These are phyloP conservation scores for Melanerpes formicivorus DNA, from an alignment of 2,113 vertebrate genomes.

Conservation along the genomic window DNA sequence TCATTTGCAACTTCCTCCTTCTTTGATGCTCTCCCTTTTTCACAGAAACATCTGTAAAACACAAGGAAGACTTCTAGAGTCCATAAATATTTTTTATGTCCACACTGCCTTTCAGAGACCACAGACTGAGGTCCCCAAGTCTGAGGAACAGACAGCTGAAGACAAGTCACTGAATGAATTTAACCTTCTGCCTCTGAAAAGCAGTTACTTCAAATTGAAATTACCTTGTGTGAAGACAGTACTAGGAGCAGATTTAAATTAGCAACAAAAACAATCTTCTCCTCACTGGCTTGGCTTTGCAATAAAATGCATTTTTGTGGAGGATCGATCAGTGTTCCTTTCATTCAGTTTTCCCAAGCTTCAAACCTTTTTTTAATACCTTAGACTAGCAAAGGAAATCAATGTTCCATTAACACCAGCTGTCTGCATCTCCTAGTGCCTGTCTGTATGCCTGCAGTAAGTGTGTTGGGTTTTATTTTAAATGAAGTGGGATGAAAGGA, in stretches of 20 bases:
- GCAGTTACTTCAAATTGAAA: background rate
- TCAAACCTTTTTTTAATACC: background rate
- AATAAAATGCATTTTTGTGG: background rate
- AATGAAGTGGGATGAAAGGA: background rate
- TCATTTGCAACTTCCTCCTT: background rate
- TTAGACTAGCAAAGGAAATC: background rate
- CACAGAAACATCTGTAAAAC: background rate
- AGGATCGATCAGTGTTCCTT: background rate
- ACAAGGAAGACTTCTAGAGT: background rate
- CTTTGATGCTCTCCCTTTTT: background rate
- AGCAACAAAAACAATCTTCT: background rate
- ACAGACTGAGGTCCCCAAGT: background rate
- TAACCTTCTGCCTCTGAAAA: background rate
- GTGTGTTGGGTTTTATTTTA: background rate
- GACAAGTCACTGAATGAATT: background rate
- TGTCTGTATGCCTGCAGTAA: background rate
- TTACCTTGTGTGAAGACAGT: background rate
- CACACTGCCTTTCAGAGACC: constrained; percentile 24
- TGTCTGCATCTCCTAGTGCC: background rate
- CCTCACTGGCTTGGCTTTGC: background rate
- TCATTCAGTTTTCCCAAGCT: background rate
- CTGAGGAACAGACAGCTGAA: background rate
- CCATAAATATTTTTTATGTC: background rate
- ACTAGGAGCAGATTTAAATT: background rate
- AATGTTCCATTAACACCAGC: background rate